These are phyloP conservation scores for Drusus annulatus DNA, from an alignment of 1,140 invertebrate species.

Conservation along the genomic window DNA sequence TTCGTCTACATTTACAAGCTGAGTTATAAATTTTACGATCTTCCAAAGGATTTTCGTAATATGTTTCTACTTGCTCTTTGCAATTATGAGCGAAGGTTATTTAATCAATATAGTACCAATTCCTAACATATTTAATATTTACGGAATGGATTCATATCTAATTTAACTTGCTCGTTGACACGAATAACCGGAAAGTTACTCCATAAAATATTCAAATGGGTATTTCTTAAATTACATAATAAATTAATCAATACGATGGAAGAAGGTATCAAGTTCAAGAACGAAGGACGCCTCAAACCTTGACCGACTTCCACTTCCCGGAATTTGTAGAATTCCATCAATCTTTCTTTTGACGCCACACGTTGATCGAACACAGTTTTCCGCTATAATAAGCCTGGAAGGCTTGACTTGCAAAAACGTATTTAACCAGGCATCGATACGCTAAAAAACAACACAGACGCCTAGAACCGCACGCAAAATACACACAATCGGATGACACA, in stretches of 20 bases:
- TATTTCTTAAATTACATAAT: too few species aligned
- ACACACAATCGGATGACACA: neutral
- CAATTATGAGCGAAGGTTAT: too few species aligned
- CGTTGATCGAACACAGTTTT: constrained; percentile 11
- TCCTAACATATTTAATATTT: too few species aligned
- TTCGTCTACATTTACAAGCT: too few species aligned
- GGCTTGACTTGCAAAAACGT: neutral
- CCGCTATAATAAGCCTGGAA: constrained; percentile 1
- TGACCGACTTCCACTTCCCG: constrained; percentile 18
- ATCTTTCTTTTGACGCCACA: neutral
- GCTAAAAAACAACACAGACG: neutral
- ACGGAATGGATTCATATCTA: too few species aligned
- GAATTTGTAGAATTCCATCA: constrained; percentile 1
- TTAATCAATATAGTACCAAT: too few species aligned
- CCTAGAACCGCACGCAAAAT: constrained; percentile 3
- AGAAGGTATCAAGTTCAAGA: constrained; percentile 28
- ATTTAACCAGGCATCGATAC: neutral
- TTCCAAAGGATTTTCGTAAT: too few species aligned
- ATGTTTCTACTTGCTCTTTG: too few species aligned
- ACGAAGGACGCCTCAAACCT: neutral
- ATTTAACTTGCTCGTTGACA: too few species aligned
- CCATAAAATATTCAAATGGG: too few species aligned
- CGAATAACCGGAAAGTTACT: too few species aligned
- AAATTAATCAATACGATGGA: neutral
- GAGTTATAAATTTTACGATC: too few species aligned